Conservation (phyloP, 2,797 vertebrate species). For the Cossypha caffra region DNA sequence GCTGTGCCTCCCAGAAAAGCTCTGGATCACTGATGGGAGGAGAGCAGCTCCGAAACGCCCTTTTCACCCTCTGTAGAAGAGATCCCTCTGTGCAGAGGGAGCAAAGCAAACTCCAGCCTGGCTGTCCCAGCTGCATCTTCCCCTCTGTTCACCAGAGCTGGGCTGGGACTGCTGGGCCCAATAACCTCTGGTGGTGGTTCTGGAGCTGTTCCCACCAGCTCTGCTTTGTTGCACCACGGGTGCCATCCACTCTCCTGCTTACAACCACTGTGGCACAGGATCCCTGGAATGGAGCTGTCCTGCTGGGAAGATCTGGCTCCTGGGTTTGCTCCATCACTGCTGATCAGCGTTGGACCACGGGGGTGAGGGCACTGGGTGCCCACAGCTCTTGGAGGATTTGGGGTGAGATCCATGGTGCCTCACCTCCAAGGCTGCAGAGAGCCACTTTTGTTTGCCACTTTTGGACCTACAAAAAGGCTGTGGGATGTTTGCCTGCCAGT, state of each 20-base stretch:
- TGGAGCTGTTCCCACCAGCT: not conserved
- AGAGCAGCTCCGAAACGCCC: not conserved
- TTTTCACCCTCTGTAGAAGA: not conserved
- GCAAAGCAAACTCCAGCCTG: not conserved
- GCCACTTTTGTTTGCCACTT: fast-evolving
- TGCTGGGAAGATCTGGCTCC: not conserved
- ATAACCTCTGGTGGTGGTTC: not conserved
- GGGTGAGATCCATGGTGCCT: fast-evolving
- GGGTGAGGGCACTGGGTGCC: fast-evolving
- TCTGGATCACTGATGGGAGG: not conserved
- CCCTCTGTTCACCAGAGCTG: fast-evolving
- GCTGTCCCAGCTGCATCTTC: fast-evolving
- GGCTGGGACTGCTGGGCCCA: not conserved
- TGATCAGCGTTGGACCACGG: fast-evolving
- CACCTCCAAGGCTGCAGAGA: not conserved
- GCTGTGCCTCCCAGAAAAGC: too few relatives aligned
- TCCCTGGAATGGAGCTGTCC: not conserved
- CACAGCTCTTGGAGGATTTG: fast-evolving
- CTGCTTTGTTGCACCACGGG: not conserved
- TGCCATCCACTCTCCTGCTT: fast-evolving
- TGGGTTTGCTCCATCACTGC: fast-evolving
- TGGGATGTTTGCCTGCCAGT: not conserved
- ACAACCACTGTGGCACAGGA: fast-evolving
- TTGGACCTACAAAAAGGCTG: not conserved
- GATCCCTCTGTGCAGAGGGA: not conserved